Base-by-base conservation (phyloP, 2,888 invertebrate genomes). In the Cantharis rufa region DNA sequence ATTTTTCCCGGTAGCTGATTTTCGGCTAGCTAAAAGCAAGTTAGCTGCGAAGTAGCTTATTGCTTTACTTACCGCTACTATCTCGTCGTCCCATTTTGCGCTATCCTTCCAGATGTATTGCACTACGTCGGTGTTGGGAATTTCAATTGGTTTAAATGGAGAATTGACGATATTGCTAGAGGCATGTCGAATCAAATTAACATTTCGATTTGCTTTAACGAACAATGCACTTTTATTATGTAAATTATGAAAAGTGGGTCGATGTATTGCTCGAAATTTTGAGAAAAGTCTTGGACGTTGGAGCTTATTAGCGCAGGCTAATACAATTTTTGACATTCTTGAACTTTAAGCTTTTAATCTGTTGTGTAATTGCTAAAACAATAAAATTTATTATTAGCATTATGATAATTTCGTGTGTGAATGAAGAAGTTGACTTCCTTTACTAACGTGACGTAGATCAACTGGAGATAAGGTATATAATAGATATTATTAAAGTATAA, bases 61-160 rank as follows among this genome's bases (percentile, higher is more conserved):
- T 16, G 1, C 2, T 16, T 16, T 16, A 18, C 92, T 92, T 88
- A 94, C 94, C 88, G 92, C 89, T 76, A 91, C 91, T 24, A 92
- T 91, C 80, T 90, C 88, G 81, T 92, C 90, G 10, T 90, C 87
- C 90, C 91, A 92, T 77, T 90, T 84, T 68, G 91, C 90, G 27
- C 89, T 82, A 81, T 91, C 89, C 79, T 89, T 88, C 88, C 91
- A 93, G 74, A 93, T 87, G 86, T 89, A 89, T 61, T 93, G 91
- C 24, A 91, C 90, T 74, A 93, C 85, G 71, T 91, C 89, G 84
- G 90, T 89, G 69, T 90, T 90, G 0, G 91, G 91, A 77, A 91
- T 87, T 80, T 89, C 87, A 24, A 90, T 89, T 5, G 80, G 72
- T 79, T 90, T 91, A 84, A 90, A 90, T 1, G 88, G 88, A 16